Conservation (phyloP, 2,797 vertebrate species). For the Adrianichthys oophorus region DNA sequence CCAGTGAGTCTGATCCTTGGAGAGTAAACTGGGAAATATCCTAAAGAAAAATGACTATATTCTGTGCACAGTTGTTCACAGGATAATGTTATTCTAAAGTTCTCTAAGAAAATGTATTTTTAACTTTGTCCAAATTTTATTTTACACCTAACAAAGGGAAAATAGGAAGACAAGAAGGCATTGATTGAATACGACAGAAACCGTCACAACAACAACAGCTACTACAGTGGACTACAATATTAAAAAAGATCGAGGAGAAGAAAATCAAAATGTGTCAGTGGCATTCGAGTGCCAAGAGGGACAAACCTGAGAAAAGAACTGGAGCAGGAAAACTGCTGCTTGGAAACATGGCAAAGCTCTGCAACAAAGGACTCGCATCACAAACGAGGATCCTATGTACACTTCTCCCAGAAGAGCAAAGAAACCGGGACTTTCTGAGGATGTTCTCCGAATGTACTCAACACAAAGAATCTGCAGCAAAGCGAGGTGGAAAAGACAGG, state of each 20-base stretch:
- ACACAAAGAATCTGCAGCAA: constrained; percentile 28
- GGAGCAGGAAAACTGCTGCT: background rate
- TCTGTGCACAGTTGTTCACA: constrained; percentile 23
- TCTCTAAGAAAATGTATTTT: constrained; percentile 41
- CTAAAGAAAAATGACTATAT: constrained; percentile 11
- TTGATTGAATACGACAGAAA: constrained; percentile 16
- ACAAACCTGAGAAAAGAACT: constrained; percentile 8
- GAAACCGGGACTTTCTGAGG: constrained; percentile 18
- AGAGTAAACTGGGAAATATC: constrained; percentile 45
- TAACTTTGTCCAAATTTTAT: constrained; percentile 34
- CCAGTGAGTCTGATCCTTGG: constrained; percentile 10
- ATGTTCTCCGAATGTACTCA: constrained; percentile 46
- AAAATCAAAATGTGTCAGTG: constrained; percentile 19
- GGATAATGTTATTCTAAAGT: constrained; percentile 13
- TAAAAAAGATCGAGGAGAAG: constrained; percentile 1
- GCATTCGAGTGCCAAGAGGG: constrained; percentile 17
- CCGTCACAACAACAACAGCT: constrained; percentile 1
- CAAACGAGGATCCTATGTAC: constrained; percentile 13
- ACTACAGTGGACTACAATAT: constrained; percentile 1
- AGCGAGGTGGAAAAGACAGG: constrained; percentile 18
- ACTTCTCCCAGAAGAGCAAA: constrained; percentile 12
- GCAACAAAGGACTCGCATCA: constrained; percentile 21
- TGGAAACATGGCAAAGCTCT: constrained; percentile 14
- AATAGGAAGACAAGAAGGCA: constrained; percentile 12
- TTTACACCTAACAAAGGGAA: constrained; percentile 47